Evolutionary conservation across 2,797 vertebrate species (phyloP).

Genomic region (Antennarius maculatus): DNA sequence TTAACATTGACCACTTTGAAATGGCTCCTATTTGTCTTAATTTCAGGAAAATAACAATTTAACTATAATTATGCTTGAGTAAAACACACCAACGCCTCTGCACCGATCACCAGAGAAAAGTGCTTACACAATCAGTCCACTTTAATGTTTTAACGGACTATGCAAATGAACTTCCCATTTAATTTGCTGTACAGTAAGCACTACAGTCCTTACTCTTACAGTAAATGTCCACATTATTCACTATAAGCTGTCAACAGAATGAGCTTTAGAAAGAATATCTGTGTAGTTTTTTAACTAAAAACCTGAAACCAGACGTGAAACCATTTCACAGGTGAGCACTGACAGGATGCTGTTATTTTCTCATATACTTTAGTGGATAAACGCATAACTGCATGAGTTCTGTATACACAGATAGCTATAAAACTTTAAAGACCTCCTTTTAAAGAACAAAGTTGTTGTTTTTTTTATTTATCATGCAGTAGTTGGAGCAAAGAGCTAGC

Average conservation of each 20-base stretch:
- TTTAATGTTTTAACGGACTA: slow-evolving; percentile 27
- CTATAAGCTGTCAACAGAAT: not conserved
- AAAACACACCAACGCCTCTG: slow-evolving; percentile 1
- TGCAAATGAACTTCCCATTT: slow-evolving; percentile 21
- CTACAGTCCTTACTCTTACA: slow-evolving; percentile 8
- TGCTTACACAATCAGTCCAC: slow-evolving; percentile 26
- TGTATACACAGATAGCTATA: slow-evolving; percentile 3
- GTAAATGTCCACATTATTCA: slow-evolving; percentile 1
- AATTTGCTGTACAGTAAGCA: slow-evolving; percentile 36
- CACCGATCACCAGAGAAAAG: slow-evolving; percentile 1
- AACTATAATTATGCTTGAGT: not conserved
- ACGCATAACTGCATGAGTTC: not conserved
- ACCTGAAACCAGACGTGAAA: not conserved
- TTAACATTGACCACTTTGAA: too few relatives aligned
- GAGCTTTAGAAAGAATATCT: not conserved
- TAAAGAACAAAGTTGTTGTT: not conserved
- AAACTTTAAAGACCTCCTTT: slow-evolving; percentile 26
- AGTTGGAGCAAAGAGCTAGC: slow-evolving; percentile 5
- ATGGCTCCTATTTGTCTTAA: too few relatives aligned
- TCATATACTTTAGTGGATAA: not conserved
- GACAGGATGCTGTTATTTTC: not conserved
- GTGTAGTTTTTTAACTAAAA: not conserved
- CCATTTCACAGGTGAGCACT: not conserved
- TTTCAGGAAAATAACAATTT: not conserved
- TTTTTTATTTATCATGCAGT: not conserved